Base-by-base conservation (phyloP, 2,113 vertebrate species). In the Cephalopterus ornatus region DNA sequence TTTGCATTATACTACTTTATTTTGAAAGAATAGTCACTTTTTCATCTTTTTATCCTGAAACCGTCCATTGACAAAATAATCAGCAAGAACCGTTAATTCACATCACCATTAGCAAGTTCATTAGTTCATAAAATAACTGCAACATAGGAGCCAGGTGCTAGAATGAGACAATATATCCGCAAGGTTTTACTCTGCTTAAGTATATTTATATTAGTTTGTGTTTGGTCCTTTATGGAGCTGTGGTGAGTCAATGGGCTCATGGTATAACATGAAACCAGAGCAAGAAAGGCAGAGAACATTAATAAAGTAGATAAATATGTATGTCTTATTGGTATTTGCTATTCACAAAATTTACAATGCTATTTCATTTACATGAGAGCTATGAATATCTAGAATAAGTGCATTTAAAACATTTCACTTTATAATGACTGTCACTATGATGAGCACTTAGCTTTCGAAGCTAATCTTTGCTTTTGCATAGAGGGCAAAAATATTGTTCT, bases 351-450 rank as follows among this genome's bases (percentile, higher is more conserved):
- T 67, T 55, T 89, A 33, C 52, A 65, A 42, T 87, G 39, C 20
- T 81, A 30, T 93, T 87, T 86, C 50, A 85, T 86, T 92, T 94
- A 56, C 59, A 46, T 82, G 65, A 89, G 46, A 78, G 47, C 87
- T 91, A 83, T 58, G 79, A 89, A 78, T 91, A 82, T 71, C 52
- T 89, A 67, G 77, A 89, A 62, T 91, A 89, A 88, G 81, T 80
- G 63, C 59, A 66, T 94, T 84, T 89, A 42, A 94, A 97, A 84
- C 77, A 62, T 81, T 93, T 89, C 52, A 52, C 56, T 74, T 94
- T 44, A 59, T 84, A 94, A 91, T 85, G 47, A 17, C 61, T 95
- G 61, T 93, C 70, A 52, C 61, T 81, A 5, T 94, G 81, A 89
- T 75, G 65, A 94, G n/a, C 66, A 55, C 37, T 93, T 81, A 81